Conservation (phyloP, 2,888 invertebrate species). For the Fissipunctia ypsillon region DNA sequence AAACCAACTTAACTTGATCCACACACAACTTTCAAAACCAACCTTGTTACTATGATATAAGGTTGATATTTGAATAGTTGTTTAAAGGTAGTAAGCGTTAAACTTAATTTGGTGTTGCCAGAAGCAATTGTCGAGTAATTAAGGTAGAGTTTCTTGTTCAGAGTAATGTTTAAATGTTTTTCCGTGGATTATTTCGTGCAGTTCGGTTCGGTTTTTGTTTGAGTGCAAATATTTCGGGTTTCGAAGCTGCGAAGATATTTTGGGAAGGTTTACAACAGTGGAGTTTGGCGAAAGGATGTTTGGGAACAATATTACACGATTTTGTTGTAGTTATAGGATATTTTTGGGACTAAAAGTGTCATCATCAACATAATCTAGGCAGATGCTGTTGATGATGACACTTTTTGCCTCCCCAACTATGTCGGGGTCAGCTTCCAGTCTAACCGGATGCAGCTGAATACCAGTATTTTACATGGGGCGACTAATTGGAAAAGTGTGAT, state of each 20-base stretch:
- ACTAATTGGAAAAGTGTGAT: too few species aligned
- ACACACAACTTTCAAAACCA: background rate
- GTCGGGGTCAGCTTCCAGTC: too few species aligned
- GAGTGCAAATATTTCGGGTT: conserved; percentile 59
- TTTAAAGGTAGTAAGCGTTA: background rate
- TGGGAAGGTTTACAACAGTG: too few species aligned
- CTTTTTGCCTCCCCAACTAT: too few species aligned
- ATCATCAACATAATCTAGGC: too few species aligned
- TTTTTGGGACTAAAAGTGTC: too few species aligned
- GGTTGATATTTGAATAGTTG: conserved; percentile 29
- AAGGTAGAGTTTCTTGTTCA: conserved; percentile 62
- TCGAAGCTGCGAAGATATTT: conserved; percentile 32
- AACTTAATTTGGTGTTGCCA: conserved; percentile 1
- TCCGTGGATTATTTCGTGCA: conserved; percentile 63
- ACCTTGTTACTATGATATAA: rapidly evolving
- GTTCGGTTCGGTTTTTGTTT: conserved; percentile 61
- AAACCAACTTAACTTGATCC: conserved; percentile 21
- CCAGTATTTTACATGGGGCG: too few species aligned
- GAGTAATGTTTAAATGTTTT: conserved; percentile 64
- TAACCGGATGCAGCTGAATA: too few species aligned
- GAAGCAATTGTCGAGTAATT: conserved; percentile 59
- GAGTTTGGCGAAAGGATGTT: too few species aligned
- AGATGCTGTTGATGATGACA: too few species aligned
- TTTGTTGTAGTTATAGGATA: too few species aligned
- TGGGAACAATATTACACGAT: too few species aligned